Conservation (phyloP, 2,797 vertebrate genomes). For the Enteromius radiatus region DNA sequence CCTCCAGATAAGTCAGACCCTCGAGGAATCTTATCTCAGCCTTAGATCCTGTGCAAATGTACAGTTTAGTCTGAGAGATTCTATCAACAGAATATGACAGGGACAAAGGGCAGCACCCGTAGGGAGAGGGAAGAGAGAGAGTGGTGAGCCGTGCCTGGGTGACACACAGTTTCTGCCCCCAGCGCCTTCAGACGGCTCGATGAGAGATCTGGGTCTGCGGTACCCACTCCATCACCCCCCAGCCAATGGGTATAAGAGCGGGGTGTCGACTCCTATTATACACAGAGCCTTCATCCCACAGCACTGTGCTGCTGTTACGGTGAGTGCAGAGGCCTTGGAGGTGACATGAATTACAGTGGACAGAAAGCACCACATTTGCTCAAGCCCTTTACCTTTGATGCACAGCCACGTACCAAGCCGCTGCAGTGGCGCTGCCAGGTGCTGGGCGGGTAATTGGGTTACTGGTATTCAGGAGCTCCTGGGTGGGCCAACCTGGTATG, state of each 20-base stretch:
- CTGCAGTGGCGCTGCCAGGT: constrained; percentile 43
- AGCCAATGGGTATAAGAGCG: constrained; percentile 46
- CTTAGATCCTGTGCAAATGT: constrained; percentile 76
- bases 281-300: constrained; percentile 41
- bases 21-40: constrained; percentile 77
- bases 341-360: constrained; percentile 69
- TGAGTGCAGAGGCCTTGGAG: constrained; percentile 60
- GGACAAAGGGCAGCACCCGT: constrained; percentile 70
- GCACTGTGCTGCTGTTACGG: constrained; percentile 69
- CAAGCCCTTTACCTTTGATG: constrained; percentile 47
- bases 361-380: constrained; percentile 66
- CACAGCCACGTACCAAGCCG: constrained; percentile 38
- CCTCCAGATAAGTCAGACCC: constrained; percentile 77
- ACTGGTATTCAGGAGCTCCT: constrained; percentile 61
- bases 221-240: constrained; percentile 38
- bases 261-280: constrained; percentile 53
- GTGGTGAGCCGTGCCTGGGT: constrained; percentile 34
- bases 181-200: constrained; percentile 15
- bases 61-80: constrained; percentile 79
- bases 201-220: constrained; percentile 41
- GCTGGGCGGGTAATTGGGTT: constrained; percentile 53
- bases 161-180: constrained; percentile 51
- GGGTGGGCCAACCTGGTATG: constrained; percentile 62
- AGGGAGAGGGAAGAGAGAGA: constrained; percentile 58
- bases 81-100: constrained; percentile 77